Conservation (phyloP, 2,113 vertebrate genomes). For the Pogonocichla stellata region DNA sequence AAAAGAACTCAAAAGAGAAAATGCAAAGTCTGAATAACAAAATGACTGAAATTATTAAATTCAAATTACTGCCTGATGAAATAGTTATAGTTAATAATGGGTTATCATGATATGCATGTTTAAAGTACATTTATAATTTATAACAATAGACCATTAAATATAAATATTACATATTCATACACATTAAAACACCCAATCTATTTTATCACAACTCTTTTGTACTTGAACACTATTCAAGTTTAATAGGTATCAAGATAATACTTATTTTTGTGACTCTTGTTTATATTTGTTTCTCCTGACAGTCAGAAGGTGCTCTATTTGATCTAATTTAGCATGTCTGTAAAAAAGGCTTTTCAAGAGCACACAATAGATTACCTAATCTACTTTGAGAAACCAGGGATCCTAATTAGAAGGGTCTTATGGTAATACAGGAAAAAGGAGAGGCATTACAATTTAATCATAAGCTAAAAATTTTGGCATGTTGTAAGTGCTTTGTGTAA, state of each 20-base stretch:
- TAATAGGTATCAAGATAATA: constrained; percentile 25
- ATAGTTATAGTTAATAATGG: constrained; percentile 33
- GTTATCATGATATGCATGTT: constrained; percentile 2
- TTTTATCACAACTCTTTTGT: background rate
- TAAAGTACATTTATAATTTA: constrained; percentile 16
- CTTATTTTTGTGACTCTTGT: background rate
- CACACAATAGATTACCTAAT: background rate
- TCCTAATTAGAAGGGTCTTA: background rate
- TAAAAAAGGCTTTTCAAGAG: background rate
- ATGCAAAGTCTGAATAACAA: constrained; percentile 30
- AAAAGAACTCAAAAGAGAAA: constrained; percentile 52
- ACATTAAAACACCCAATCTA: background rate
- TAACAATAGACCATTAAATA: background rate
- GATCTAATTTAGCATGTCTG: background rate
- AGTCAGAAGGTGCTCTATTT: background rate
- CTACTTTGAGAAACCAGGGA: background rate
- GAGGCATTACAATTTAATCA: background rate
- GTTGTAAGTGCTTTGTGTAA: background rate
- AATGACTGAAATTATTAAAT: constrained; percentile 57
- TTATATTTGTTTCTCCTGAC: background rate
- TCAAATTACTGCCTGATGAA: constrained; percentile 32
- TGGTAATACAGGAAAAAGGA: background rate
- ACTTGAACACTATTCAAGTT: background rate
- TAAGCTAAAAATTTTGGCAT: background rate
- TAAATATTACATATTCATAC: background rate